phyloP scores from a whole-genome alignment of 2,888 invertebrate genomes.

The Criorhina ranunculi region DNA sequence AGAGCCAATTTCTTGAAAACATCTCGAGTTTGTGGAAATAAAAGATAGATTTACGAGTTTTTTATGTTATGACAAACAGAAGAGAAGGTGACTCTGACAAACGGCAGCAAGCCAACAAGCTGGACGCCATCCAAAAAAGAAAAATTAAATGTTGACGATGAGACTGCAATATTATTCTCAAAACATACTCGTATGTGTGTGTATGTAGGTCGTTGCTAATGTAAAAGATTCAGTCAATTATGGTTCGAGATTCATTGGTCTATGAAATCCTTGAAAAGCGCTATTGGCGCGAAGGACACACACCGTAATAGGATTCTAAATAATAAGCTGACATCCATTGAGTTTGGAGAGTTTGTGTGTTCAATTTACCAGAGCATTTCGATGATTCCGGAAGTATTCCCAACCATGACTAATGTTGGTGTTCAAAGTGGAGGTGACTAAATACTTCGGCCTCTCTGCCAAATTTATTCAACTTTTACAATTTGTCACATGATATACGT shows the following conservation, averaged over 20 bases:
- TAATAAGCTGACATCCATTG: background rate
- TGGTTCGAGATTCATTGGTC: background rate
- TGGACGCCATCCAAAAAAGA: constrained; percentile 29
- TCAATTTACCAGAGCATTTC: too few relatives aligned
- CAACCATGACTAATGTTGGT: background rate
- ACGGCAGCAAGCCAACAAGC: constrained; percentile 52
- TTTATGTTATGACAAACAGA: constrained; percentile 51
- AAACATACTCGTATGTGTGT: too few relatives aligned
- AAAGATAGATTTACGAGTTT: constrained; percentile 32
- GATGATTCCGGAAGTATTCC: too few relatives aligned
- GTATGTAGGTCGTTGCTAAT: constrained; percentile 15
- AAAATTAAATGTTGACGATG: constrained; percentile 1
- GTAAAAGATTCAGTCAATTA: background rate
- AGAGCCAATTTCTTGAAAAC: background rate
- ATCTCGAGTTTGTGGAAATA: constrained; percentile 1
- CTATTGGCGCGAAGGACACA: background rate
- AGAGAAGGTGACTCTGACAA: constrained; percentile 62
- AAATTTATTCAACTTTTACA: background rate
- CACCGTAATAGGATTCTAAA: background rate
- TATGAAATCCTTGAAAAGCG: background rate
- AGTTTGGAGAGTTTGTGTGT: background rate
- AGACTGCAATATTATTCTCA: constrained; percentile 12
- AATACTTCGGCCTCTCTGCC: background rate
- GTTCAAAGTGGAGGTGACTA: background rate
- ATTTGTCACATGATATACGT: background rate